A percentile compares a stretch with the other conserved stretches of the same genome.
Evolutionary conservation across 1,140 invertebrate genomes (phyloP).

Genomic region (Sesamia nonagrioides): DNA sequence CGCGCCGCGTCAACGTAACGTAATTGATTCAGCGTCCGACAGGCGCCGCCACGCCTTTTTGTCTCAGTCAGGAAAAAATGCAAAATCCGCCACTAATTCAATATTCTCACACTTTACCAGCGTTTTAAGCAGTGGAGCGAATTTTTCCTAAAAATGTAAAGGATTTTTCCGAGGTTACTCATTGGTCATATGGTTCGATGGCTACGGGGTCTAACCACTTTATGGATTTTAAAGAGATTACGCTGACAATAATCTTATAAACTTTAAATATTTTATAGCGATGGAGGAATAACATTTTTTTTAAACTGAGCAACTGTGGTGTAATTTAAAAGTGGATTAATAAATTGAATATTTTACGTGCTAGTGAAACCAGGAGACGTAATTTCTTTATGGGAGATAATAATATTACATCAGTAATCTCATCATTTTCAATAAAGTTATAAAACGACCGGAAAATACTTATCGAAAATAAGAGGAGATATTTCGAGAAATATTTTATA

Average conservation of each 20-base stretch:
- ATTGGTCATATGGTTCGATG: conserved; percentile 4
- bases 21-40: conserved; percentile 81
- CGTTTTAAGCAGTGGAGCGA: conserved; percentile 45
- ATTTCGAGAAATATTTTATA: too few species aligned
- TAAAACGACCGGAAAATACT: background rate
- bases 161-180: conserved; percentile 21
- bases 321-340: conserved; percentile 6
- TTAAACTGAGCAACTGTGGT: background rate
- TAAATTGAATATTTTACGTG: conserved; percentile 1
- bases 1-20: conserved; percentile 75
- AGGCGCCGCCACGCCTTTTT: conserved; percentile 73
- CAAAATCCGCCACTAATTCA: conserved; percentile 81
- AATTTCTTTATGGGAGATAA: background rate
- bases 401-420: background rate
- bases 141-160: conserved; percentile 31
- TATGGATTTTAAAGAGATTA: conserved; percentile 2
- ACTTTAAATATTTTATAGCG: background rate
- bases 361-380: background rate
- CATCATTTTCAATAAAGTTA: background rate
- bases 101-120: conserved; percentile 70
- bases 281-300: background rate
- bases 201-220: background rate
- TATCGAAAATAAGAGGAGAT: background rate
- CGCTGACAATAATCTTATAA: background rate
- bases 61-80: conserved; percentile 71